Percentiles rank a stretch among this genome's conserved stretches.
Conservation (phyloP, 2,888 invertebrate genomes). For the Anagyrus pseudococci region DNA sequence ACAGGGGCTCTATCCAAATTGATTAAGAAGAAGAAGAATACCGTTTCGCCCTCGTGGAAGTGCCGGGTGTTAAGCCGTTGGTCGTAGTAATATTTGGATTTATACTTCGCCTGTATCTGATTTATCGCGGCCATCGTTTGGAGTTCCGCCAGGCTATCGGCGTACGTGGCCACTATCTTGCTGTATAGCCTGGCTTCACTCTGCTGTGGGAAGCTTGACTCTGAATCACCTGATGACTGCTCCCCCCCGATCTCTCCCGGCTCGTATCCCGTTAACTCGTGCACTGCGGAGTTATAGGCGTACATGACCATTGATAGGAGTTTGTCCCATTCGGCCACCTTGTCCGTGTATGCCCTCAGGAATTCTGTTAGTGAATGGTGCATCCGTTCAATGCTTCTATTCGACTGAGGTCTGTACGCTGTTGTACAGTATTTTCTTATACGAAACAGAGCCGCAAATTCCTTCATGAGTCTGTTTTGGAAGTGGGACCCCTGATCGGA, state of each 20-base stretch:
- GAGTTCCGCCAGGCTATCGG: background rate
- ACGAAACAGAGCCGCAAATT: too few species aligned
- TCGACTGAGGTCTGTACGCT: background rate
- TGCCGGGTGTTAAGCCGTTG: background rate
- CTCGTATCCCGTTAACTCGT: background rate
- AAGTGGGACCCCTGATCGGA: background rate
- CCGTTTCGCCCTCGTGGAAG: conserved; percentile 22
- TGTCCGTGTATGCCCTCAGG: background rate
- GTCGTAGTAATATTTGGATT: conserved; percentile 38
- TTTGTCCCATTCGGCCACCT: background rate
- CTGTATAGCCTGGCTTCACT: too few species aligned
- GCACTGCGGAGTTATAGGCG: background rate
- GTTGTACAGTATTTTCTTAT: too few species aligned
- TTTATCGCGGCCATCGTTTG: conserved; percentile 24
- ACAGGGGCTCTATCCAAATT: too few species aligned
- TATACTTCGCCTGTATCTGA: conserved; percentile 18
- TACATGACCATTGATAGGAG: background rate
- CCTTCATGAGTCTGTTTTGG: background rate
- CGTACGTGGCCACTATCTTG: too few species aligned
- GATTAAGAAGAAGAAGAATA: too few species aligned
- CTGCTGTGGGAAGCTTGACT: background rate
- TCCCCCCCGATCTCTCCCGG: background rate
- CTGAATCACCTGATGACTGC: background rate
- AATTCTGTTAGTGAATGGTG: background rate
- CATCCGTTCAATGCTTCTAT: background rate